Evolutionary conservation across 2,888 invertebrate species (phyloP), one percentile per base, ranked within the genome.

Genomic region (Phalangium opilio): DNA sequence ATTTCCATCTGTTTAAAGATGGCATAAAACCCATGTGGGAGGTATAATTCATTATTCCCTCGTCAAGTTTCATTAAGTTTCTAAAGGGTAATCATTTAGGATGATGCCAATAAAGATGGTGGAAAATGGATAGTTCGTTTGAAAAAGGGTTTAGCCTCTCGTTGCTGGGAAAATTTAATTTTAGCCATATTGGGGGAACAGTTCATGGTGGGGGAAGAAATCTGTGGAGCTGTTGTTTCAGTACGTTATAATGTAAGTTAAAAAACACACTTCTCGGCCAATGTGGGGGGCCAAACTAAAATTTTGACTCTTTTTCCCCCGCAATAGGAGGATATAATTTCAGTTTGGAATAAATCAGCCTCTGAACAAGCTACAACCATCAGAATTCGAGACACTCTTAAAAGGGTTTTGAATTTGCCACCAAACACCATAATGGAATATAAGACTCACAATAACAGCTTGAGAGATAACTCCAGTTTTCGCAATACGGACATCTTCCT

Each of bases 11-110:
- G 51, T 98, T 98, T 70, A 96, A 96, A 74, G 78, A 90, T 61
- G 96, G 95, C 58, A 93, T 98, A 62, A 87, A 90, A 67, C 96
- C 96, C 18, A 95, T 98, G 85, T 98, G 96, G 98, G 98, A 98
- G 68, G 78, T 75, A 60, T 7, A n/a, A n/a, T n/a, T n/a, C n/a
- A n/a, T 14, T 34, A 14, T 11, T 3, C 12, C 21, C 21, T 17
- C 12, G 35, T 3, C n/a, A 45, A 17, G 45, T 17, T 17, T 15
- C n/a, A 45, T 20, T 14, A 39, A 15, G 33, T 39, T 14, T 14
- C 41, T 3, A 14, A 2, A 20, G 41, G 17, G n/a, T 41, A n/a
- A 12, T 35, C 21, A 14, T 44, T 17, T 56, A 77, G 74, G 95
- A 96, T 68, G 79, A 82, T 50, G 87, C 89, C 42, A 98, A 98